A percentile compares a stretch with the other conserved stretches of the same genome.
These are phyloP conservation scores for Athalia circularis DNA, from an alignment of 2,888 invertebrate genomes.

Conservation along the genomic window DNA sequence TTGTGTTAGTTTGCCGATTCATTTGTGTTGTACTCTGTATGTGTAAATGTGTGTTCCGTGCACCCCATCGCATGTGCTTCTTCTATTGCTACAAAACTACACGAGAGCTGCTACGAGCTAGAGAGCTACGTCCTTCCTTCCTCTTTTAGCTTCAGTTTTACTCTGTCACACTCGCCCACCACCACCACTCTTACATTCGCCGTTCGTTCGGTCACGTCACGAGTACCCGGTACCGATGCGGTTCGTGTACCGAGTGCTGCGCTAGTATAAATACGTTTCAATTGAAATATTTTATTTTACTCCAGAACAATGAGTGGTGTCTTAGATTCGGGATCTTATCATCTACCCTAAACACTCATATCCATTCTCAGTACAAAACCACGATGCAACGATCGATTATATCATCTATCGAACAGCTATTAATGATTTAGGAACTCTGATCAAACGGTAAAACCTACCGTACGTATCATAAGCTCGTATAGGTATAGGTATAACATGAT, in stretches of 20 bases:
- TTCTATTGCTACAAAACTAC: not conserved
- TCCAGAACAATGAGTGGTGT: not conserved
- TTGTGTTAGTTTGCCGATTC: slow-evolving; percentile 16
- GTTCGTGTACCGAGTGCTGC: slow-evolving; percentile 13
- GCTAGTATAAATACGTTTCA: slow-evolving; percentile 23
- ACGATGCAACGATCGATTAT: no score
- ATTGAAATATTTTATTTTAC: slow-evolving; percentile 28
- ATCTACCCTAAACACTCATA: no score
- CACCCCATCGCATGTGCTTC: not conserved
- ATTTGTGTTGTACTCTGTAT: not conserved
- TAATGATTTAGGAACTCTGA: no score
- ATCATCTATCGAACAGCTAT: no score
- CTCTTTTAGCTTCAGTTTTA: slow-evolving; percentile 14
- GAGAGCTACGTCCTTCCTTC: not conserved
- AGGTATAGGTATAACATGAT: no score
- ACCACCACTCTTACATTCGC: slow-evolving; percentile 24
- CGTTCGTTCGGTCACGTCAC: slow-evolving; percentile 46
- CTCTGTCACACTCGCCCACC: slow-evolving; percentile 42
- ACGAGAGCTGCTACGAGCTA: no score
- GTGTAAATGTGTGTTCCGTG: slow-evolving; percentile 31
- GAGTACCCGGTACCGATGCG: slow-evolving; percentile 8
- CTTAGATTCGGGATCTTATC: no score
- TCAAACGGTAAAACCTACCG: no score
- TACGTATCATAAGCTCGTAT: no score
- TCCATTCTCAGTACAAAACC: no score